Conservation (phyloP, 2,888 invertebrate genomes). For the Dryomyza anilis region DNA sequence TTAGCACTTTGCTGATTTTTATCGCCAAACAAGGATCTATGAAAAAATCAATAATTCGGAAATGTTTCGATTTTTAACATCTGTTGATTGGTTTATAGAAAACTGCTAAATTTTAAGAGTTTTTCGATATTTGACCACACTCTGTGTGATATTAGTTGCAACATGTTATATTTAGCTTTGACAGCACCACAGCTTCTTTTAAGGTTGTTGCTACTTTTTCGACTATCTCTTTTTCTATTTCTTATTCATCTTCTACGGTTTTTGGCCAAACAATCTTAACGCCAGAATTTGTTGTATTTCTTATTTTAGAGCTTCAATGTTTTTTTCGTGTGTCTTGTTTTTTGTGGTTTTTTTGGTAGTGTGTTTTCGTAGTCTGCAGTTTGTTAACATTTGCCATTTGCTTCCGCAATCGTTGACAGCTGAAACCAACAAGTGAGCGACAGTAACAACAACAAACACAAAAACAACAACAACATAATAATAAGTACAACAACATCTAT, state of each 20-base stretch:
- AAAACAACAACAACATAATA: not conserved
- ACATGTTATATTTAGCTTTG: not conserved
- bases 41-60: no score
- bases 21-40: no score
- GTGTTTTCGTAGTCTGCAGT: not conserved
- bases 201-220: constrained; percentile 13
- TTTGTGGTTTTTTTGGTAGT: constrained; percentile 18
- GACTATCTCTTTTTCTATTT: not conserved
- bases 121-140: no score
- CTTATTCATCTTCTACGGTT: not conserved
- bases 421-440: constrained; percentile 9
- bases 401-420: constrained; percentile 17
- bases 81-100: no score
- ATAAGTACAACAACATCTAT: not conserved
- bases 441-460: not conserved
- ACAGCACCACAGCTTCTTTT: constrained; percentile 29
- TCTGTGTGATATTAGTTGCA: not conserved
- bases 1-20: no score
- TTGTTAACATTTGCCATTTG: constrained; percentile 20
- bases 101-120: no score
- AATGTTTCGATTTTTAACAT: no score
- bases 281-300: not conserved
- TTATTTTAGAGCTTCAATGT: not conserved
- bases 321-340: constrained; percentile 9
- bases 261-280: no score